Conservation (phyloP, 1,140 invertebrate genomes). For the Paralvinella palmiformis region DNA sequence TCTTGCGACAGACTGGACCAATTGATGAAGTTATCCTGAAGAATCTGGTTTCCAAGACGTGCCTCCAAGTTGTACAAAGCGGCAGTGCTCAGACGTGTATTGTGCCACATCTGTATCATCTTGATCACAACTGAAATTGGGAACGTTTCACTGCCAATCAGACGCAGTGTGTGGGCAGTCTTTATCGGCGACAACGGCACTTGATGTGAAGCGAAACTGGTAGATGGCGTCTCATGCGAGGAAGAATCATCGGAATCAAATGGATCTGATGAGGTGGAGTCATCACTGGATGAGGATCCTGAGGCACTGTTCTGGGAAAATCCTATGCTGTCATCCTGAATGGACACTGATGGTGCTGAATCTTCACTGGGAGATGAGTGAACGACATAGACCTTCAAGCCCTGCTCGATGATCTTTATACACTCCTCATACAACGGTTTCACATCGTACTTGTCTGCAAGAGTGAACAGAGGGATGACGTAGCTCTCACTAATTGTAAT, state of each 20-base stretch:
- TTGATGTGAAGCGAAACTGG: not conserved
- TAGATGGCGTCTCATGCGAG: not conserved
- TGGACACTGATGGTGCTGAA: not conserved
- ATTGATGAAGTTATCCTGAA: conserved; percentile 9
- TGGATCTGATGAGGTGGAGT: not conserved
- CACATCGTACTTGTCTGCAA: conserved; percentile 20
- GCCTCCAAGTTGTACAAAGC: conserved; percentile 21
- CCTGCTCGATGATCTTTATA: conserved; percentile 18
- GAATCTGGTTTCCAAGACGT: conserved; percentile 17
- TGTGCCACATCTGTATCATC: conserved; percentile 12
- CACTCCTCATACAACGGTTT: conserved; percentile 15
- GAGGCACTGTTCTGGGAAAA: not conserved
- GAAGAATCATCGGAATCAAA: too few species aligned
- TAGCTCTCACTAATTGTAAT: conserved; percentile 12
- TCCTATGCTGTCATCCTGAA: not conserved
- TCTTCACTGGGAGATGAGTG: not conserved
- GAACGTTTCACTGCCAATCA: conserved; percentile 20
- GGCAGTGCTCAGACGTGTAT: conserved; percentile 7
- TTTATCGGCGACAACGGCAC: not conserved
- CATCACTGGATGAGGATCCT: not conserved
- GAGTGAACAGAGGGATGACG: conserved; percentile 18
- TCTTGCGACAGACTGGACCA: conserved; percentile 14
- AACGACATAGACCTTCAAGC: conserved; percentile 20
- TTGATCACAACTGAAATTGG: conserved; percentile 13
- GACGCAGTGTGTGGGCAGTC: not conserved